These are phyloP conservation scores for Drosophila chauvacae DNA, from an alignment of 1,140 invertebrate species.

Conservation along the genomic window DNA sequence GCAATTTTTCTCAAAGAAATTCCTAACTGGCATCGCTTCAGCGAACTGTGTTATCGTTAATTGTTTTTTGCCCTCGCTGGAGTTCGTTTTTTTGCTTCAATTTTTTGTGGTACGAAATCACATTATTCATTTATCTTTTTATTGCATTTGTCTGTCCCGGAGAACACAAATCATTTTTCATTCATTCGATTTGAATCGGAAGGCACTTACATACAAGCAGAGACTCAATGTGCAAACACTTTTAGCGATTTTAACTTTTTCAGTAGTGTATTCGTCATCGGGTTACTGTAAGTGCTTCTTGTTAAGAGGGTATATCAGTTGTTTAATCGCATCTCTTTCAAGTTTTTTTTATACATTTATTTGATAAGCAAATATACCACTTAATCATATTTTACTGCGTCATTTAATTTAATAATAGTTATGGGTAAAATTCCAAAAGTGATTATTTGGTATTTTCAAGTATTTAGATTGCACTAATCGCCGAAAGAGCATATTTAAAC, in stretches of 20 bases:
- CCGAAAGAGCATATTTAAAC: background rate
- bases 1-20: slow-evolving; percentile 28
- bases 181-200: slow-evolving; percentile 12
- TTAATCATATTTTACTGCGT: background rate
- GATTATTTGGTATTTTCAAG: slow-evolving; percentile 14
- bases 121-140: slow-evolving; percentile 17
- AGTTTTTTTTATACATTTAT: background rate
- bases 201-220: slow-evolving; percentile 15
- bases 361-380: background rate
- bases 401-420: slow-evolving; percentile 6
- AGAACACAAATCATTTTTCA: slow-evolving; percentile 43
- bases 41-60: slow-evolving; percentile 33
- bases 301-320: slow-evolving; percentile 9
- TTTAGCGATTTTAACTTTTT: slow-evolving; percentile 41
- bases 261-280: slow-evolving; percentile 9
- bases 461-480: slow-evolving; percentile 9
- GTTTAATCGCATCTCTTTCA: background rate
- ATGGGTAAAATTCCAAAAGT: slow-evolving; percentile 12
- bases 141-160: slow-evolving; percentile 7
- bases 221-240: slow-evolving; percentile 46
- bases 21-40: slow-evolving; percentile 22
- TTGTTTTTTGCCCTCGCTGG: slow-evolving; percentile 39
- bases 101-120: slow-evolving; percentile 11
- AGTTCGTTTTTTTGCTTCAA: background rate
- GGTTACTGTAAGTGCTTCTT: background rate